These are phyloP conservation scores for Parauchenoglanis punctatus DNA, from an alignment of 2,797 vertebrate genomes.

Conservation along the genomic window DNA sequence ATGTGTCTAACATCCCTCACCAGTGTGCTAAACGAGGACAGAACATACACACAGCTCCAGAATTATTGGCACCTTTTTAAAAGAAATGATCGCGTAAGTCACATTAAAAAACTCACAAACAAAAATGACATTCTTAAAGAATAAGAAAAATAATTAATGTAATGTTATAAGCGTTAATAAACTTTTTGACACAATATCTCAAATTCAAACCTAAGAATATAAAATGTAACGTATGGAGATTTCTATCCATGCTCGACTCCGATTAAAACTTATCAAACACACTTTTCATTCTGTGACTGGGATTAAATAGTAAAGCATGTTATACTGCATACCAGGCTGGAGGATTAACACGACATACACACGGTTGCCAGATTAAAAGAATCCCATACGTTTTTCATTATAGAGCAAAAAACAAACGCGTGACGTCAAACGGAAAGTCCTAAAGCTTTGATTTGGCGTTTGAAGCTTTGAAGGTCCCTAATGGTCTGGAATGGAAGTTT, in stretches of 20 bases:
- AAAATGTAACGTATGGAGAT: neutral
- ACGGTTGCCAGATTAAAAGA: neutral
- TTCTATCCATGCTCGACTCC: neutral
- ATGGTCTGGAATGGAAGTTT: neutral
- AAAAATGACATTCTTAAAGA: neutral
- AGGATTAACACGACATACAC: neutral
- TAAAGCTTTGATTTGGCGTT: neutral
- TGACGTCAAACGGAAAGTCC: neutral
- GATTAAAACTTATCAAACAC: neutral
- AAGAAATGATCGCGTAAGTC: neutral
- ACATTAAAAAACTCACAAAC: neutral
- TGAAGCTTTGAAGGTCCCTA: neutral
- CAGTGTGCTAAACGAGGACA: constrained; percentile 42
- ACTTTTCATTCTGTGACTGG: constrained; percentile 17
- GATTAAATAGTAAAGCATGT: constrained; percentile 1
- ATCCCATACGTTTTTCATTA: constrained; percentile 1
- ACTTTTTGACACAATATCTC: neutral
- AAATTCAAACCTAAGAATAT: neutral
- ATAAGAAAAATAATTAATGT: neutral
- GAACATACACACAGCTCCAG: constrained; percentile 1
- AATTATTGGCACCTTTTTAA: neutral
- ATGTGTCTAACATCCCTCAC: constrained; percentile 42
- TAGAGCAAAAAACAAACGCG: neutral
- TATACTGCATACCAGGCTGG: neutral
- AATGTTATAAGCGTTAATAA: neutral